phyloP scores from a whole-genome alignment of 2,888 invertebrate species.

The Hirudinaria manillensis region DNA sequence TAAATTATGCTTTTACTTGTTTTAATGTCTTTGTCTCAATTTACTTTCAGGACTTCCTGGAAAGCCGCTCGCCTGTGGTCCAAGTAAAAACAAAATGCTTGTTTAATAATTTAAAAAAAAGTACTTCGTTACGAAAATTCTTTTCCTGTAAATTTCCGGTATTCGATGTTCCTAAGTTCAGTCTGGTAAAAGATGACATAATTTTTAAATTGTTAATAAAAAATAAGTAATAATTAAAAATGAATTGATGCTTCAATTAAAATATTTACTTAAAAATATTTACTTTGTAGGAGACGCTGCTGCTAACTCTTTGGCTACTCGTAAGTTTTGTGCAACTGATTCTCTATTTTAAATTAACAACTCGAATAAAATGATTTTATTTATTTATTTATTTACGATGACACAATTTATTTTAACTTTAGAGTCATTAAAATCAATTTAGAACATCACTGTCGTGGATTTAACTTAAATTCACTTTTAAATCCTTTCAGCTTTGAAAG shows the following conservation, averaged over 20 bases:
- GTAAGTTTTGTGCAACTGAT: constrained; percentile 13
- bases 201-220: too few relatives aligned
- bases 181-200: too few relatives aligned
- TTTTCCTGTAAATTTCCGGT: too few relatives aligned
- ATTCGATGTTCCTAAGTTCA: too few relatives aligned
- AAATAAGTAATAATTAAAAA: too few relatives aligned
- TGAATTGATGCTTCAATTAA: neutral
- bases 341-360: too few relatives aligned
- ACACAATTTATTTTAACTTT: neutral
- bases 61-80: constrained; percentile 66
- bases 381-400: neutral
- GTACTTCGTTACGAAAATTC: too few relatives aligned
- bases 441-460: neutral
- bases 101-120: too few relatives aligned
- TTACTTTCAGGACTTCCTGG: constrained; percentile 31
- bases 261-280: neutral
- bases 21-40: neutral
- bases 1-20: neutral
- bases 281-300: constrained; percentile 33
- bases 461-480: neutral
- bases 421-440: neutral
- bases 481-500: constrained; percentile 29
- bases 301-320: constrained; percentile 30
- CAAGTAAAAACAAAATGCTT: constrained; percentile 63
- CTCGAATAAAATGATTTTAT: neutral